phyloP scores from a whole-genome alignment of 2,113 vertebrate species.

The Struthidea cinerea region DNA sequence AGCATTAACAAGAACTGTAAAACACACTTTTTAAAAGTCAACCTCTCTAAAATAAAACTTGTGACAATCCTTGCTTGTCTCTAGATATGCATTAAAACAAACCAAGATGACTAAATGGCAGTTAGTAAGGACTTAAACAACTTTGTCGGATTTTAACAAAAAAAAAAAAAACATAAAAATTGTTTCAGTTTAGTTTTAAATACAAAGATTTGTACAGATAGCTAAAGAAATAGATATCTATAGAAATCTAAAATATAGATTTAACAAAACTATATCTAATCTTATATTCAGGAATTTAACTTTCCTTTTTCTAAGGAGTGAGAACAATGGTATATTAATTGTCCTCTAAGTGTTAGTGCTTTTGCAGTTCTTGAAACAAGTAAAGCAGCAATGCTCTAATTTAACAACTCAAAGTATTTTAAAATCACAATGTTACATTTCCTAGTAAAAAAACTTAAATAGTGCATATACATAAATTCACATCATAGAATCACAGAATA shows the following conservation, averaged over 20 bases:
- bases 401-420: not conserved
- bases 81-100: not conserved
- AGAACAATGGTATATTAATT: not conserved
- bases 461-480: not conserved
- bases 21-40: not conserved
- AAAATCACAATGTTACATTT: not conserved
- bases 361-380: not conserved
- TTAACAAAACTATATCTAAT: not conserved
- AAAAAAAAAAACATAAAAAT: too few species aligned
- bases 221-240: too few species aligned
- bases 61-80: not conserved
- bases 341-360: not conserved
- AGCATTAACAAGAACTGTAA: not conserved
- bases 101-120: not conserved
- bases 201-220: too few species aligned
- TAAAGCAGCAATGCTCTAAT: not conserved
- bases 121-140: not conserved
- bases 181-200: not conserved
- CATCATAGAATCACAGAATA: not conserved
- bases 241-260: too few species aligned
- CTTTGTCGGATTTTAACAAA: not conserved
- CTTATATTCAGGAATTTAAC: not conserved
- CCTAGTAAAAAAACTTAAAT: not conserved
- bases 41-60: not conserved
- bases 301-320: accelerated